phyloP scores from a whole-genome alignment of 2,888 invertebrate genomes.

The Apomyelois bistriatella region DNA sequence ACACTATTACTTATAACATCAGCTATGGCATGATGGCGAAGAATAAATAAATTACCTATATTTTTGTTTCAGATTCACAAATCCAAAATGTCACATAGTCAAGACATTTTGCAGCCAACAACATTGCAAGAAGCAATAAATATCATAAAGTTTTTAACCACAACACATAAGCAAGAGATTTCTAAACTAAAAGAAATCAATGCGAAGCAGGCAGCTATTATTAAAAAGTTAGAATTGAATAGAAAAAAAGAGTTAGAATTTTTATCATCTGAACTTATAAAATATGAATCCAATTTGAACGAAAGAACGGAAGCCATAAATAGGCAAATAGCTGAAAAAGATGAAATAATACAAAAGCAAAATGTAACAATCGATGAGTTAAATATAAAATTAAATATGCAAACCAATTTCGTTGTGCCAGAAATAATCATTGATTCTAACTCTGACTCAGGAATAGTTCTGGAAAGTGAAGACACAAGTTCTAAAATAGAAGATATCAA shows the following conservation, averaged over 20 bases:
- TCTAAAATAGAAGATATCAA: conserved; percentile 47
- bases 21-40: too few species aligned
- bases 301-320: conserved; percentile 61
- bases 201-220: conserved; percentile 58
- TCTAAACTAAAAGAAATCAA: conserved; percentile 56
- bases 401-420: conserved; percentile 47
- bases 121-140: conserved; percentile 71
- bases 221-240: conserved; percentile 66
- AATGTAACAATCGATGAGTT: conserved; percentile 57
- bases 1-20: too few species aligned
- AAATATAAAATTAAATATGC: conserved; percentile 48
- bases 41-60: too few species aligned
- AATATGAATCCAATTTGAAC: conserved; percentile 68
- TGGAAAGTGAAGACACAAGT: conserved; percentile 59
- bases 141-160: conserved; percentile 67
- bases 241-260: conserved; percentile 71
- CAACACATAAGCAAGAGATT: conserved; percentile 70
- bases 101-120: conserved; percentile 57
- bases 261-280: conserved; percentile 64
- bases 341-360: conserved; percentile 62
- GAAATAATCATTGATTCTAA: conserved; percentile 68
- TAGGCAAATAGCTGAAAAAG: conserved; percentile 63
- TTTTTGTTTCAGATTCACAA: conserved; percentile 44
- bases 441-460: conserved; percentile 69
- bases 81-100: conserved; percentile 42